These are phyloP conservation scores for Meriones unguiculatus DNA, from an alignment of 2,113 vertebrate species.

Conservation along the genomic window DNA sequence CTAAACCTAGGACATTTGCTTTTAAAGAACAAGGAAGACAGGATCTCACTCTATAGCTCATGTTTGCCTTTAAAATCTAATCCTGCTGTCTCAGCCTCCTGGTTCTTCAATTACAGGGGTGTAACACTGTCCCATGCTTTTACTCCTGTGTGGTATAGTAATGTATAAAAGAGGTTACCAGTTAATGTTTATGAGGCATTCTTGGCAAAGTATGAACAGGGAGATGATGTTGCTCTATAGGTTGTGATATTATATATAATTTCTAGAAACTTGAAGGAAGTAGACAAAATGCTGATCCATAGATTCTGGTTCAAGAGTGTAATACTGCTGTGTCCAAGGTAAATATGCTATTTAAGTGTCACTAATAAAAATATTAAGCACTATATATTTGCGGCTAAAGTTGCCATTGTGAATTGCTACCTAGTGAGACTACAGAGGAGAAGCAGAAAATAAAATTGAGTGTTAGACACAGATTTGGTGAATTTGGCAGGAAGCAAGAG, in stretches of 20 bases:
- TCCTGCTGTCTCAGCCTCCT: neutral
- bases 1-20: neutral
- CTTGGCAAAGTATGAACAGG: neutral
- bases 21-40: too few species aligned
- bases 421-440: neutral
- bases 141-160: neutral
- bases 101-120: neutral
- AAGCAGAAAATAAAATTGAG: constrained; percentile 26
- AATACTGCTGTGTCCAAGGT: neutral
- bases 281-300: neutral
- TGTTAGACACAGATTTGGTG: neutral
- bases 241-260: neutral
- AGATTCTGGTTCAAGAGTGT: neutral
- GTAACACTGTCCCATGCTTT: neutral
- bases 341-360: constrained; percentile 17
- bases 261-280: neutral
- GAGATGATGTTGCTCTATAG: neutral
- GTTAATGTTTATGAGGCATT: neutral
- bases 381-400: constrained; percentile 2
- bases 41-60: neutral
- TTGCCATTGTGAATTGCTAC: neutral
- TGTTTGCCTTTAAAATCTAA: neutral
- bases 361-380: neutral
- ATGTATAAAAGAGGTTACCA: neutral
- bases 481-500: neutral